These are phyloP conservation scores for Ctenopoma kingsleyae DNA, from an alignment of 2,797 vertebrate species.

Conservation along the genomic window DNA sequence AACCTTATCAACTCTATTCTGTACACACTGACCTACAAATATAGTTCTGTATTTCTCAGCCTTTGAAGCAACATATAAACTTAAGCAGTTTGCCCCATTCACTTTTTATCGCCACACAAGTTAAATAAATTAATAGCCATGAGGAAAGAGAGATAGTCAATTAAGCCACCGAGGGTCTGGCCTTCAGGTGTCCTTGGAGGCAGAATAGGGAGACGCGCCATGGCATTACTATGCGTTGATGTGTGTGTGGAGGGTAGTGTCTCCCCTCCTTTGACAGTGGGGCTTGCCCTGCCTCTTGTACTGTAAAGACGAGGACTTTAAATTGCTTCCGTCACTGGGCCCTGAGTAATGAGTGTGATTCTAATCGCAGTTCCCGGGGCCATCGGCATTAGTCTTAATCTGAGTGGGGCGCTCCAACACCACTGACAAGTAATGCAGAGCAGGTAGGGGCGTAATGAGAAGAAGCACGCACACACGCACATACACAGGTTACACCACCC, in stretches of 20 bases:
- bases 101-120: constrained; percentile 28
- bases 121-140: constrained; percentile 75
- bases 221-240: constrained; percentile 50
- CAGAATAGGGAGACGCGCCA: constrained; percentile 59
- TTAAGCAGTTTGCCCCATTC: constrained; percentile 12
- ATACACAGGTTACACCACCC: constrained; percentile 73
- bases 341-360: constrained; percentile 91
- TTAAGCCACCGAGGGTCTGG: constrained; percentile 72
- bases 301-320: constrained; percentile 88
- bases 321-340: constrained; percentile 88
- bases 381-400: constrained; percentile 90
- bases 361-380: constrained; percentile 90
- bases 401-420: constrained; percentile 81
- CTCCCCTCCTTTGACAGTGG: constrained; percentile 77
- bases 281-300: constrained; percentile 88
- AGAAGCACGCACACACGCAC: constrained; percentile 59
- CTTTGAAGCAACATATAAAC: constrained; percentile 35
- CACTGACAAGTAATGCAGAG: constrained; percentile 89
- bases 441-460: constrained; percentile 86
- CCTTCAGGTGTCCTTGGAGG: constrained; percentile 84
- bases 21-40: constrained; percentile 9
- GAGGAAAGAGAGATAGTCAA: constrained; percentile 71
- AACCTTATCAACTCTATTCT: constrained; percentile 64
- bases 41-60: constrained; percentile 19
- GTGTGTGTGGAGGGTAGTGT: constrained; percentile 54